These are phyloP conservation scores for Oligia latruncula DNA, from an alignment of 2,888 invertebrate genomes.

Conservation along the genomic window DNA sequence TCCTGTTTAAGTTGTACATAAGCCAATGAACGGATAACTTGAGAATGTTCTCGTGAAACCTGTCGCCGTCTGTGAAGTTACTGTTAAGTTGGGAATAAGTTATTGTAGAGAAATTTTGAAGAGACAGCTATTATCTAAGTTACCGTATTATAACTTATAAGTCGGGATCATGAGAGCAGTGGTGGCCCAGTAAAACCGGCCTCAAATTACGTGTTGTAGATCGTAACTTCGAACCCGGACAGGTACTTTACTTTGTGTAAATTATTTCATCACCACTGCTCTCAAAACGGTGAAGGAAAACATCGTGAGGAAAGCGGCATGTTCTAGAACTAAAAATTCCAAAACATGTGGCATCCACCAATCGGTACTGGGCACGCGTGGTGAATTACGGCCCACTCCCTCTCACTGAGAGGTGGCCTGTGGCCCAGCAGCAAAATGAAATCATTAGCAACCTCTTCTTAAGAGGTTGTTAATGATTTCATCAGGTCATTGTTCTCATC, in stretches of 20 bases:
- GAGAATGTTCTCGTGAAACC: conserved; percentile 39
- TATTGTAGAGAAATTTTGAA: background rate
- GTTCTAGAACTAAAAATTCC: background rate
- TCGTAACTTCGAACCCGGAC: background rate
- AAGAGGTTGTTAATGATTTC: too few species aligned
- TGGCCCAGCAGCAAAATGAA: too few species aligned
- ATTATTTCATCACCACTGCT: too few species aligned
- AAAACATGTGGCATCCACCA: background rate
- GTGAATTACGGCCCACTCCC: too few species aligned
- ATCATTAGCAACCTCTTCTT: too few species aligned
- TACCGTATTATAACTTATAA: background rate
- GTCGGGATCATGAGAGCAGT: background rate
- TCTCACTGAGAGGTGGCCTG: too few species aligned
- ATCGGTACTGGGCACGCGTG: background rate
- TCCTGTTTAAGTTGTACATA: conserved; percentile 53
- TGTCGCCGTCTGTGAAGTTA: conserved; percentile 24
- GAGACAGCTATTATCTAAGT: background rate
- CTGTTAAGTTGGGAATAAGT: conserved; percentile 28
- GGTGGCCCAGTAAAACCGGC: background rate
- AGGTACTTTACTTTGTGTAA: background rate
- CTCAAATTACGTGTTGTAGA: too few species aligned
- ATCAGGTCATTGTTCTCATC: too few species aligned
- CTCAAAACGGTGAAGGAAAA: background rate
- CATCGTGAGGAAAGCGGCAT: background rate
- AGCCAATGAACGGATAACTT: conserved; percentile 58